These are phyloP conservation scores for Drosophila watanabei DNA, from an alignment of 1,140 invertebrate genomes.

Conservation along the genomic window DNA sequence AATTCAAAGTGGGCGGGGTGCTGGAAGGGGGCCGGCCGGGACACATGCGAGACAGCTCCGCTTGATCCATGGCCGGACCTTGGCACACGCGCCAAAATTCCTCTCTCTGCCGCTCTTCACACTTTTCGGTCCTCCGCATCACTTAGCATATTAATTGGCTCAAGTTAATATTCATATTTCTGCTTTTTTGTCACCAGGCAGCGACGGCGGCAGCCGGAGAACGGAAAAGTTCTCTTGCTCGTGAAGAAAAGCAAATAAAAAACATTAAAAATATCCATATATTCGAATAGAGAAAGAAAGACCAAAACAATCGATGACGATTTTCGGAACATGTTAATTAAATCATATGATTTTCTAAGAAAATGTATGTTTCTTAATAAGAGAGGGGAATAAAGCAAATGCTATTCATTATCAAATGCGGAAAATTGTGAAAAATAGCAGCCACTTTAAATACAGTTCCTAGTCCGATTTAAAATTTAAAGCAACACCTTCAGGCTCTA, in stretches of 20 bases:
- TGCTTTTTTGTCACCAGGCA: conserved; percentile 55
- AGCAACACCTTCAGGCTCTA: neutral
- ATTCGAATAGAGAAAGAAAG: conserved; percentile 16
- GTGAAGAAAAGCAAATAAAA: conserved; percentile 7
- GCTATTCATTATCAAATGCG: neutral
- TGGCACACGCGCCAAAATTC: conserved; percentile 74
- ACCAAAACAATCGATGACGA: conserved; percentile 41
- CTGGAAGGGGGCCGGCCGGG: conserved; percentile 11
- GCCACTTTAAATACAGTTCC: neutral
- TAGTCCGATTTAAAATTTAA: neutral
- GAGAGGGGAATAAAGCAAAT: neutral
- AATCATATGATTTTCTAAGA: conserved; percentile 28
- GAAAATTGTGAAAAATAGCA: neutral
- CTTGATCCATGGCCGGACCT: conserved; percentile 64
- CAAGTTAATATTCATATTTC: conserved; percentile 72
- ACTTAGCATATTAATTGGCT: conserved; percentile 84
- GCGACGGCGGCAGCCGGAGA: conserved; percentile 8
- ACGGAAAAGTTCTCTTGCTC: conserved; percentile 32
- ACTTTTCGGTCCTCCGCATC: conserved; percentile 36
- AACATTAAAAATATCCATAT: conserved; percentile 24
- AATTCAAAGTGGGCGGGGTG: conserved; percentile 10
- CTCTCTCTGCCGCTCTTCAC: conserved; percentile 18
- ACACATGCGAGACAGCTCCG: conserved; percentile 65
- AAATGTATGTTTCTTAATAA: neutral
- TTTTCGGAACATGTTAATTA: conserved; percentile 12